Conservation (phyloP, 1,140 invertebrate genomes). For the Heliconius nattereri region DNA sequence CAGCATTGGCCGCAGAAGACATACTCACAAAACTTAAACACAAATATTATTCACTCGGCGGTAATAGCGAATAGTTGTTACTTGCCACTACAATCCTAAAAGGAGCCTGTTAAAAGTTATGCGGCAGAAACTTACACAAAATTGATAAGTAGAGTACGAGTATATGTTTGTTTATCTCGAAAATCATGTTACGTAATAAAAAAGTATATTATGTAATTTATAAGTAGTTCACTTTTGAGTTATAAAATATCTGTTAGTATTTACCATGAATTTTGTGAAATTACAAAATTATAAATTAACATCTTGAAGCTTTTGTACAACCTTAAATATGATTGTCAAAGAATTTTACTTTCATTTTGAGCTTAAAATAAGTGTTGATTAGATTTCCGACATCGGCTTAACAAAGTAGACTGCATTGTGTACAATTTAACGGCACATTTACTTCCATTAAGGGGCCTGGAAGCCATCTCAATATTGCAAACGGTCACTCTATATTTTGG, state of each 20-base stretch:
- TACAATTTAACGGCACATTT: conserved; percentile 23
- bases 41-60: background rate
- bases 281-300: too few relatives aligned
- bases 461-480: conserved; percentile 27
- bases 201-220: too few relatives aligned
- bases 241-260: too few relatives aligned
- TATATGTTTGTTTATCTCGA: background rate
- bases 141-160: background rate
- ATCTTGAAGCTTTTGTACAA: too few relatives aligned
- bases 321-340: too few relatives aligned
- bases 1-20: background rate
- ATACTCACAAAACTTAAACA: background rate
- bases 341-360: too few relatives aligned
- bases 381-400: background rate
- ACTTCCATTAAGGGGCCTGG: conserved; percentile 18
- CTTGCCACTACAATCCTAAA: background rate
- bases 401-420: conserved; percentile 14
- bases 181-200: background rate
- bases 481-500: conserved; percentile 29
- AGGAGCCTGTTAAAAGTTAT: background rate
- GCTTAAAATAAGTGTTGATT: background rate
- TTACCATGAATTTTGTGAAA: too few relatives aligned
- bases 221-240: too few relatives aligned
- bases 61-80: background rate
- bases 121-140: background rate